A percentile compares a stretch with the other conserved stretches of the same genome.
Evolutionary conservation across 2,797 vertebrate species (phyloP).

Genomic region (Squalus acanthias): DNA sequence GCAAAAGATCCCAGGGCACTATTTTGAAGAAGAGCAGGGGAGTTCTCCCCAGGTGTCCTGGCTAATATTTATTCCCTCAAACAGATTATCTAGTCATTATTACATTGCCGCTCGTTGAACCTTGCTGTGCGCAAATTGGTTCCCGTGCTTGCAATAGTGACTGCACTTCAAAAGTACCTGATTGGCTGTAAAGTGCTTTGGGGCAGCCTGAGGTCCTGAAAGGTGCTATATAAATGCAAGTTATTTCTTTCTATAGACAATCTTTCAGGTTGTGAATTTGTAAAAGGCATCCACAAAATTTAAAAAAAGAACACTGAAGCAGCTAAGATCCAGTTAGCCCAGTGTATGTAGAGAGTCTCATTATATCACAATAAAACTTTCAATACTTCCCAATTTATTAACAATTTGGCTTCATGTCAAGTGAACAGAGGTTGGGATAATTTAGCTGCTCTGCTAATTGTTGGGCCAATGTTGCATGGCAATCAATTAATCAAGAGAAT

Average conservation of each 20-base stretch:
- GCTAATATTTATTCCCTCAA: not conserved
- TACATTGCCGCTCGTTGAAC: not conserved
- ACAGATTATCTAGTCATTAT: not conserved
- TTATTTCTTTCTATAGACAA: not conserved
- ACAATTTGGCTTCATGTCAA: not conserved
- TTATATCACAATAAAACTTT: not conserved
- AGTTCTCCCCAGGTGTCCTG: not conserved
- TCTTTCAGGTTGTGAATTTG: not conserved
- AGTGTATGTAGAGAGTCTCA: not conserved
- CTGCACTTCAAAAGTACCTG: not conserved
- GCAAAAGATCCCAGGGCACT: not conserved
- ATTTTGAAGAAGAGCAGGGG: not conserved
- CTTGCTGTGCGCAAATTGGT: not conserved
- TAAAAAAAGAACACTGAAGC: not conserved
- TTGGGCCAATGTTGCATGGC: not conserved
- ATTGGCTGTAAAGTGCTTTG: not conserved
- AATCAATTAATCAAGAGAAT: conserved; percentile 5
- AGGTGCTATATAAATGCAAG: not conserved
- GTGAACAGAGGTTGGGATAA: not conserved
- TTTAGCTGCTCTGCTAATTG: not conserved
- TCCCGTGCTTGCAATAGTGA: not conserved
- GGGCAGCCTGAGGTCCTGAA: not conserved
- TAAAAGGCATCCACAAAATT: not conserved
- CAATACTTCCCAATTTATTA: not conserved
- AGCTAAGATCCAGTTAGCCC: not conserved